Evolutionary conservation across 2,113 vertebrate species (phyloP).

Genomic region (Brienomyrus longianalis): DNA sequence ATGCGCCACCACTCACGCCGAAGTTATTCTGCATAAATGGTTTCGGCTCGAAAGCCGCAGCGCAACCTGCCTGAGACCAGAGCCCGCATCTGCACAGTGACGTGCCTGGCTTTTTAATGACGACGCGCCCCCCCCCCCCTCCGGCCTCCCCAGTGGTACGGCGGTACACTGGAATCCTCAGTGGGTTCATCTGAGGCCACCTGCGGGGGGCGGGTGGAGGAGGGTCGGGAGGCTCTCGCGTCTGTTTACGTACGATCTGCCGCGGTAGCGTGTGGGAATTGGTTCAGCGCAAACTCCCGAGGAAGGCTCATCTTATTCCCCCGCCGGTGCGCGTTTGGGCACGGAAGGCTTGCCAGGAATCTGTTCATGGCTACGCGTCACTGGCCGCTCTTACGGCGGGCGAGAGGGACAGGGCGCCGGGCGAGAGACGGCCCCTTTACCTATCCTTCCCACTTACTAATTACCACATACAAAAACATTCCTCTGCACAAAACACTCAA

Average conservation of each 20-base stretch:
- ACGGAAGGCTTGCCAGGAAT: neutral
- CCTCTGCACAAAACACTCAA: neutral
- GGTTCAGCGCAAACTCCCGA: neutral
- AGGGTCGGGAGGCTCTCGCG: neutral
- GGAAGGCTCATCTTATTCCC: neutral
- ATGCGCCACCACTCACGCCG: too few relatives aligned
- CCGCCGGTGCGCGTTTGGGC: neutral
- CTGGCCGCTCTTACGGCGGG: neutral
- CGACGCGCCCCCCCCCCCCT: too few relatives aligned
- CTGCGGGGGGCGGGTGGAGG: neutral
- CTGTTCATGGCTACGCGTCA: neutral
- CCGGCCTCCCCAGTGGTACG: neutral
- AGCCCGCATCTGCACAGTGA: neutral
- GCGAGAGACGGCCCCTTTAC: neutral
- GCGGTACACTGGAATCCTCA: neutral
- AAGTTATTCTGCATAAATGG: neutral
- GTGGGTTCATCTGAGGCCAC: neutral
- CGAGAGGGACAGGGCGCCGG: neutral
- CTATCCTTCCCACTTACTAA: neutral
- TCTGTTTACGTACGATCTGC: constrained; percentile 1
- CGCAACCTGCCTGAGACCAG: neutral
- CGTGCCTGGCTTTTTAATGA: neutral
- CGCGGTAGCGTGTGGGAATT: neutral
- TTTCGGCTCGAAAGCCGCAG: neutral
- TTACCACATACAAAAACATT: neutral